Conservation (phyloP, 2,888 invertebrate genomes). For the Anaspis maculata region DNA sequence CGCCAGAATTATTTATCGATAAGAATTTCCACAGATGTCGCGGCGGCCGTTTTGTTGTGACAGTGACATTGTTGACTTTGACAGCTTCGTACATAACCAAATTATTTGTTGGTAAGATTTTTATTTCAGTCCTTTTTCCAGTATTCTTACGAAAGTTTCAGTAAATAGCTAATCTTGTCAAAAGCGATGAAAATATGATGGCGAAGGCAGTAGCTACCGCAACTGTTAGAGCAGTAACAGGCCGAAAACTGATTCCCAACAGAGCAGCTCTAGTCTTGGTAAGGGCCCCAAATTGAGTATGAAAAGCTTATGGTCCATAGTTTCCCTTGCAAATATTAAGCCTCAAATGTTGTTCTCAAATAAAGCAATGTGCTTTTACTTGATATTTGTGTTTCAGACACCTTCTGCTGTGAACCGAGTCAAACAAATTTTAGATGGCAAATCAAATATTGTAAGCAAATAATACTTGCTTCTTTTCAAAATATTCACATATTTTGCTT, state of each 20-base stretch:
- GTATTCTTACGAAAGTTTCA: no score
- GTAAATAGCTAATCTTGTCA: no score
- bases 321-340: slow-evolving; percentile 8
- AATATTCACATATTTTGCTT: slow-evolving; percentile 3
- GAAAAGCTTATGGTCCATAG: slow-evolving; percentile 5
- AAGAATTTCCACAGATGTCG: no score
- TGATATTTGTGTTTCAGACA: no score
- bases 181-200: no score
- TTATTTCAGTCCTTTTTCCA: no score
- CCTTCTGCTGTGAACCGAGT: slow-evolving; percentile 76
- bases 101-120: no score
- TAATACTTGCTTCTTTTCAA: no score
- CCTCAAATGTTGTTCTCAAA: slow-evolving; percentile 8
- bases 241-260: slow-evolving; percentile 67
- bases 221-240: slow-evolving; percentile 80
- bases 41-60: no score
- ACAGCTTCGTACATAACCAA: no score
- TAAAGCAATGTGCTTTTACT: slow-evolving; percentile 4
- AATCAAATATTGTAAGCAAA: slow-evolving; percentile 59
- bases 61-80: no score
- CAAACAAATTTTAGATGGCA: slow-evolving; percentile 68
- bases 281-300: slow-evolving; percentile 12
- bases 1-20: no score
- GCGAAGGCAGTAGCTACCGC: slow-evolving; percentile 76
- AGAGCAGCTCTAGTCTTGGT: slow-evolving; percentile 74